Conservation (phyloP, 1,140 invertebrate genomes). For the Drosophila pruinosa region DNA sequence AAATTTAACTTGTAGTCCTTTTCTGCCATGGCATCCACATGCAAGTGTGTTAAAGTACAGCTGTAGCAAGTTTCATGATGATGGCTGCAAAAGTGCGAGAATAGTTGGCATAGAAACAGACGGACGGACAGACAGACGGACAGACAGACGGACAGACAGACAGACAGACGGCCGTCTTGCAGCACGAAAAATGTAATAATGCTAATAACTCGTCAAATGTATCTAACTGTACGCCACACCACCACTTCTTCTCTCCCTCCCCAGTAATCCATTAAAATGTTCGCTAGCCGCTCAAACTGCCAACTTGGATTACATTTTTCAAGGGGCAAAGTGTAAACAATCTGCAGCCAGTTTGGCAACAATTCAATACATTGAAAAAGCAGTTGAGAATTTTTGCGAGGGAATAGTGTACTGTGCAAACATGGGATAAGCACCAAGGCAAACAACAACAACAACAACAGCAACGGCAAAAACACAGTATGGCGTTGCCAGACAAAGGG, state of each 20-base stretch:
- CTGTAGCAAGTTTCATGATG: no score
- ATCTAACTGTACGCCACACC: no score
- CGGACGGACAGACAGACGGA: no score
- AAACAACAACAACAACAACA: constrained; percentile 17
- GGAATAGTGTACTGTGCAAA: constrained; percentile 19
- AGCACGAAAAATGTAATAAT: background rate
- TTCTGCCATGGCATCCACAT: no score
- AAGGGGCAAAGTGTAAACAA: constrained; percentile 13
- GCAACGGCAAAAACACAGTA: background rate
- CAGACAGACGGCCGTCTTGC: no score
- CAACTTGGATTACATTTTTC: background rate
- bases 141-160: no score
- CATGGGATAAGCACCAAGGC: constrained; percentile 27
- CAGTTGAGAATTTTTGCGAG: constrained; percentile 8
- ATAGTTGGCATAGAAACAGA: no score
- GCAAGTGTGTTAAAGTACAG: no score
- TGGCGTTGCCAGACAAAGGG: constrained; percentile 9
- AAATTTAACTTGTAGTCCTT: no score
- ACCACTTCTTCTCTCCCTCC: no score
- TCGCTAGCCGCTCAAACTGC: background rate
- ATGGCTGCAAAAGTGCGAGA: no score
- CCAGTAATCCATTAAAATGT: background rate
- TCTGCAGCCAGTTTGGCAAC: background rate
- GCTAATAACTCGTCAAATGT: background rate
- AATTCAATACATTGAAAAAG: constrained; percentile 19